phyloP scores from a whole-genome alignment of 2,113 vertebrate species.

The Sardina pilchardus region DNA sequence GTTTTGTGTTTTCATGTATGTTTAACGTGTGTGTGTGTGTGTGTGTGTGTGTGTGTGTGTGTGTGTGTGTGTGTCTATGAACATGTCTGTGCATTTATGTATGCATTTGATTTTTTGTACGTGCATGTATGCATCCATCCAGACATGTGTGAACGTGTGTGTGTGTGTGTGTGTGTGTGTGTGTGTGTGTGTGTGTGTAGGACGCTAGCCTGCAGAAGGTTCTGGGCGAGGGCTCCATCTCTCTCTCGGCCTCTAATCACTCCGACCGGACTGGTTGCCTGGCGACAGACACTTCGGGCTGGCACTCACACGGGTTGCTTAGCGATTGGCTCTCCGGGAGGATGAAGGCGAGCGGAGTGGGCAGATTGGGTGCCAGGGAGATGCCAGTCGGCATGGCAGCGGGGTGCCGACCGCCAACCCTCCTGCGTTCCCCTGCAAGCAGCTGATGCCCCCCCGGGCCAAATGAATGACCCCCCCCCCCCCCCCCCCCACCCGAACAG shows the following conservation, averaged over 20 bases:
- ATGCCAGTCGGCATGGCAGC: constrained; percentile 14
- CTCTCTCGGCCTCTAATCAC: neutral
- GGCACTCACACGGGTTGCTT: neutral
- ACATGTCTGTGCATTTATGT: neutral
- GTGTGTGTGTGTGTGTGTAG: neutral
- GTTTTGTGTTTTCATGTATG: neutral
- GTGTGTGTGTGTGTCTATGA: neutral
- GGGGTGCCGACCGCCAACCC: neutral
- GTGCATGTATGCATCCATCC: neutral
- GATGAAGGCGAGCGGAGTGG: neutral
- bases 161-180: neutral
- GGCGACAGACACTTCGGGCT: constrained; percentile 11
- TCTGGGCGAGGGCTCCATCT: neutral
- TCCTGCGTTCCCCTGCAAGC: neutral
- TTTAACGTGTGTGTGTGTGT: neutral
- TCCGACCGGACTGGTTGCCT: neutral
- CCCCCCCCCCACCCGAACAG: too few species aligned
- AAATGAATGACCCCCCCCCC: too few species aligned
- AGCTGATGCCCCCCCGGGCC: neutral
- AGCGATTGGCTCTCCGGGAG: constrained; percentile 13
- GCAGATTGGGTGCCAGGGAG: constrained; percentile 14
- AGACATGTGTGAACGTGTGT: neutral
- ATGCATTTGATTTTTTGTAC: neutral
- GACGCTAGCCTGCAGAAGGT: neutral
- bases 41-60: neutral